A percentile compares a stretch with the other conserved stretches of the same genome.
Conservation (phyloP, 2,113 vertebrate genomes). For the Chionodraco myersi region DNA sequence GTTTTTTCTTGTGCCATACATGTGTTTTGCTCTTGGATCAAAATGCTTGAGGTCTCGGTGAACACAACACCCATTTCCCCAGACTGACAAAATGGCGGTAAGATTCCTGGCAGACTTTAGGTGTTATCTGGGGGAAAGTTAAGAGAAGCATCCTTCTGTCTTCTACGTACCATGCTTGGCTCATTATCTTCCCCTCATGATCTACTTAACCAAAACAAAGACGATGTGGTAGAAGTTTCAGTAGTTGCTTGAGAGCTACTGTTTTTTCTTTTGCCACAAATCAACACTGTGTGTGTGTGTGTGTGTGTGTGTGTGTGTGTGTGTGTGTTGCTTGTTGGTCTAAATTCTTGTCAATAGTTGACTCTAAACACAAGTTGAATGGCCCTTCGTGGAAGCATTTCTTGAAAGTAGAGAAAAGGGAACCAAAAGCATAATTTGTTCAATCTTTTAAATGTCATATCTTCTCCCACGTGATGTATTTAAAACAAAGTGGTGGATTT, state of each 20-base stretch:
- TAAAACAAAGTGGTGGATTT: constrained; percentile 25
- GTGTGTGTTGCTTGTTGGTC: constrained; percentile 17
- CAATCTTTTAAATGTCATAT: background rate
- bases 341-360: constrained; percentile 40
- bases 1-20: constrained; percentile 22
- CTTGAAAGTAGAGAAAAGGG: background rate
- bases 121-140: background rate
- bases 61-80: too few species aligned
- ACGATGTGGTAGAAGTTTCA: background rate
- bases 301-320: background rate
- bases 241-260: constrained; percentile 25
- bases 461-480: background rate
- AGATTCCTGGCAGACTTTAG: too few species aligned
- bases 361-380: constrained; percentile 33
- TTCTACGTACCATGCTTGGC: background rate
- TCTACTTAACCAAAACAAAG: constrained; percentile 22
- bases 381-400: constrained; percentile 31
- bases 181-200: background rate
- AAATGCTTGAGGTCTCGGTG: constrained; percentile 21
- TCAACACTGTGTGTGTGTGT: background rate
- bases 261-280: constrained; percentile 23
- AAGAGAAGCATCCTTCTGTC: background rate
- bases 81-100: too few species aligned
- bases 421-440: background rate
- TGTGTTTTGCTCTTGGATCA: constrained; percentile 19